Evolutionary conservation across 2,113 vertebrate species (phyloP).

Genomic region (Gasterosteus aculeatus): DNA sequence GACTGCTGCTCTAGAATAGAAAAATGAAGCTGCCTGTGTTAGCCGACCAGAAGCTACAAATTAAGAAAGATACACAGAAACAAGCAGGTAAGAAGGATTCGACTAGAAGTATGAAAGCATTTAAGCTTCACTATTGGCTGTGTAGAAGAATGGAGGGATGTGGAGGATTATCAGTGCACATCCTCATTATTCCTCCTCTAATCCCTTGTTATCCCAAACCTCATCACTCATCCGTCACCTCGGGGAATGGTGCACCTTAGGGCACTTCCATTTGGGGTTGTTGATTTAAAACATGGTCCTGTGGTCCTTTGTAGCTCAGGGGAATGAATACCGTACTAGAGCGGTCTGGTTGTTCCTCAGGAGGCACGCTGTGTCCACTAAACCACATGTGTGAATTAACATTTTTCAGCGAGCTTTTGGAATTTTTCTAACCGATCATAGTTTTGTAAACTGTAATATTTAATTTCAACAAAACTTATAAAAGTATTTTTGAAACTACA

Average conservation of each 20-base stretch:
- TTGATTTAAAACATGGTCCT: conserved; percentile 39
- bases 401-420: background rate
- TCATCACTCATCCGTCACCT: conserved; percentile 56
- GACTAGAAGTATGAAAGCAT: background rate
- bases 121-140: background rate
- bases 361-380: background rate
- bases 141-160: conserved; percentile 30
- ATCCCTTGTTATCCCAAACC: conserved; percentile 66
- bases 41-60: background rate
- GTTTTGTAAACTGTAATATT: background rate
- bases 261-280: conserved; percentile 44
- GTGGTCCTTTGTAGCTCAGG: conserved; percentile 14
- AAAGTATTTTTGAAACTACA: background rate
- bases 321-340: conserved; percentile 13
- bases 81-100: background rate
- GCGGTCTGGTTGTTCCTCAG: background rate
- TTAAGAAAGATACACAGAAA: background rate
- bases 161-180: conserved; percentile 43
- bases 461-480: background rate
- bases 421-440: background rate
- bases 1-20: too few relatives aligned
- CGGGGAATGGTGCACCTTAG: conserved; percentile 38
- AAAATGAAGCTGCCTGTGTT: background rate
- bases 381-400: background rate
- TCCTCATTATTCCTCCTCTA: conserved; percentile 61